Conservation (phyloP, 2,888 invertebrate species). For the Aspidapion aeneum region DNA sequence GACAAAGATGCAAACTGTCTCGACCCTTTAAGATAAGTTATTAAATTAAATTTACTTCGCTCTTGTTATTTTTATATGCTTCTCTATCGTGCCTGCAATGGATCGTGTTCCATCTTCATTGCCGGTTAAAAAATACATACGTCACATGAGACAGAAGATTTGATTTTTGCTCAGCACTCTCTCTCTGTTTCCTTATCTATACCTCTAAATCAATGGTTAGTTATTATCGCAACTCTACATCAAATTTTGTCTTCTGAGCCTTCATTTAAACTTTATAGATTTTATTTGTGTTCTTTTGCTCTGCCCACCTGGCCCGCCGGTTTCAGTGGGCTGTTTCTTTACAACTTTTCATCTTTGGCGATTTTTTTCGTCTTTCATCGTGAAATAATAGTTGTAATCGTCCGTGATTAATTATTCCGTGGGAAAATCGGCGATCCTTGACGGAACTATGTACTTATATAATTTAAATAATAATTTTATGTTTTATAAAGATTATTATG, state of each 20-base stretch:
- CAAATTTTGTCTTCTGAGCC: background rate
- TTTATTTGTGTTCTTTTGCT: slow-evolving; percentile 9
- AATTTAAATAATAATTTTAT: background rate
- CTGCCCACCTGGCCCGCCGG: slow-evolving; percentile 23
- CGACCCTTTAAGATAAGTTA: no score
- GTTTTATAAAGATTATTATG: background rate
- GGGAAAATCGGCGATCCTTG: slow-evolving; percentile 33
- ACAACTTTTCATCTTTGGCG: slow-evolving; percentile 20
- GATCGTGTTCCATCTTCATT: no score
- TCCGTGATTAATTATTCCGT: slow-evolving; percentile 33
- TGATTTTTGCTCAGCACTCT: no score
- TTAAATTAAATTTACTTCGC: no score
- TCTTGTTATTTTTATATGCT: no score
- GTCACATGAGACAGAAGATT: no score
- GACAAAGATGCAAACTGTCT: no score
- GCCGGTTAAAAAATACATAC: no score
- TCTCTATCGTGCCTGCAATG: no score
- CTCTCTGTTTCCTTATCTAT: no score
- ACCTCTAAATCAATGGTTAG: no score
- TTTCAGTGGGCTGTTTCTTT: slow-evolving; percentile 30
- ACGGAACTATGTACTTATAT: slow-evolving; percentile 19
- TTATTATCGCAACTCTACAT: background rate
- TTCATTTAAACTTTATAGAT: slow-evolving; percentile 22
- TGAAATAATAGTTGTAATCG: slow-evolving; percentile 25
- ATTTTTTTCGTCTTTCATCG: slow-evolving; percentile 10